Percentiles rank a stretch among this genome's conserved stretches.
These are phyloP conservation scores for Zhuqinia jingwanae DNA, from an alignment of 2,888 invertebrate species.

Conservation along the genomic window DNA sequence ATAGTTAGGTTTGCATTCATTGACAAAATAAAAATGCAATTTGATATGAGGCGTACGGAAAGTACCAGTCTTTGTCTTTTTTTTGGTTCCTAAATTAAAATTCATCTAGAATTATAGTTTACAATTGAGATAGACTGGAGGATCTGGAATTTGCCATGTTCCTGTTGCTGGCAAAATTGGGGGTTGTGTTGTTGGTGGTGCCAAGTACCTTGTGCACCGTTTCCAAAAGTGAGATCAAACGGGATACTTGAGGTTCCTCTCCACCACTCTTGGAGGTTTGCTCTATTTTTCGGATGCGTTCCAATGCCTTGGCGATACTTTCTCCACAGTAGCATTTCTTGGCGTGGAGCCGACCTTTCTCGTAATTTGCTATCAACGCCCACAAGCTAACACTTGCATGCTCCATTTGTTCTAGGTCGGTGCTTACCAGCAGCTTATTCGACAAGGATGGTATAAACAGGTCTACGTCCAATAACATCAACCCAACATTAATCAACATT, in stretches of 20 bases:
- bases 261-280: constrained; percentile 49
- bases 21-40: too few relatives aligned
- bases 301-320: constrained; percentile 68
- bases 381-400: constrained; percentile 74
- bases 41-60: too few relatives aligned
- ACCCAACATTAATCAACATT: too few relatives aligned
- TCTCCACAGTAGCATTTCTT: constrained; percentile 73
- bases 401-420: constrained; percentile 74
- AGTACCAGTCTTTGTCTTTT: too few relatives aligned
- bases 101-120: too few relatives aligned
- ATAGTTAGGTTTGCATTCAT: too few relatives aligned
- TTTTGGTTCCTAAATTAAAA: too few relatives aligned
- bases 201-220: constrained; percentile 67
- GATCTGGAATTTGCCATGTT: neutral
- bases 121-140: constrained; percentile 25
- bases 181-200: neutral
- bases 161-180: neutral
- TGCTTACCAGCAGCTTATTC: constrained; percentile 66
- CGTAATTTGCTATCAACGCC: constrained; percentile 77
- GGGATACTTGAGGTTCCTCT: constrained; percentile 65
- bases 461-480: too few relatives aligned
- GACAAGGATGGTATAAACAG: constrained; percentile 70
- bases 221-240: constrained; percentile 62
- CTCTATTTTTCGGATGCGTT: constrained; percentile 71
- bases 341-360: constrained; percentile 76